phyloP scores from a whole-genome alignment of 2,797 vertebrate species.

The Poeciliopsis paucimaculata region DNA sequence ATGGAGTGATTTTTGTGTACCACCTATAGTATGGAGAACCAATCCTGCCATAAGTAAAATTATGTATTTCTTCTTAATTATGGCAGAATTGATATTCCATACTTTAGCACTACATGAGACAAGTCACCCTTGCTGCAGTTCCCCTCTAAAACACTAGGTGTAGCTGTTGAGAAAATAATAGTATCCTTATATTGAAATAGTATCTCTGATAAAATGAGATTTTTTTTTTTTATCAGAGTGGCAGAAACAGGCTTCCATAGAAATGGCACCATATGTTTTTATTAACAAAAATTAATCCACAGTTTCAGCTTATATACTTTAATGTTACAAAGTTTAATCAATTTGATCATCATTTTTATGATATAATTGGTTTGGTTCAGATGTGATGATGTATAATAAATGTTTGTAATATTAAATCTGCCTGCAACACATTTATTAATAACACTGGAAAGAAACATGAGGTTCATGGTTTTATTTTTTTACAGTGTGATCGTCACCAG shows the following conservation, averaged over 20 bases:
- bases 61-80: not conserved
- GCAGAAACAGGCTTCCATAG: too few relatives aligned
- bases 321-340: not conserved
- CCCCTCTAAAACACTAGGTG: not conserved
- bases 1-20: not conserved
- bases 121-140: not conserved
- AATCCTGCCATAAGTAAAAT: not conserved
- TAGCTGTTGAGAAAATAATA: not conserved
- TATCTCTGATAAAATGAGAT: too few relatives aligned
- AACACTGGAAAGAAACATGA: not conserved
- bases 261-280: not conserved
- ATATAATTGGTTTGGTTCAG: not conserved
- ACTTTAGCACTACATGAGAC: too few relatives aligned
- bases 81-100: too few relatives aligned
- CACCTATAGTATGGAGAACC: not conserved
- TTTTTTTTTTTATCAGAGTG: too few relatives aligned
- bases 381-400: not conserved
- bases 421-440: not conserved
- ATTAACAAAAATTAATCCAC: not conserved
- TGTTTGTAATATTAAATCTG: not conserved
- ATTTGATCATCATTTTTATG: not conserved
- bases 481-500: constrained; percentile 95
- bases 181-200: too few relatives aligned
- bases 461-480: not conserved
- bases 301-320: not conserved